These are phyloP conservation scores for Cynopterus brachyotis DNA, from an alignment of 2,113 vertebrate genomes.

Conservation along the genomic window DNA sequence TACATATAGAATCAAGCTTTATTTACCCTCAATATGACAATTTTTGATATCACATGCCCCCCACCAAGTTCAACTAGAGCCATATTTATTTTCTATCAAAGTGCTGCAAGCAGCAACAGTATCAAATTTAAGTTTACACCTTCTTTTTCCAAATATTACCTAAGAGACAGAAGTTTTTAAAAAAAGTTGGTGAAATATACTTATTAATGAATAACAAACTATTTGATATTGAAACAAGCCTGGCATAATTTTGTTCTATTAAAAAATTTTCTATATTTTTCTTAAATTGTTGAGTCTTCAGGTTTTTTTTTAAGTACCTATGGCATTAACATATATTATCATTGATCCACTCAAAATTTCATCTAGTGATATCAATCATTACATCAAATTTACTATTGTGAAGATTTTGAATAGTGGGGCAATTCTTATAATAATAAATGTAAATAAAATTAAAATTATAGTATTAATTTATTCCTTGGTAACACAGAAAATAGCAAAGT, in stretches of 20 bases:
- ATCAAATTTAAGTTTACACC: not conserved
- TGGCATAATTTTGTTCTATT: conserved; percentile 7
- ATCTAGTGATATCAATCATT: conserved; percentile 34
- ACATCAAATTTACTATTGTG: conserved; percentile 20
- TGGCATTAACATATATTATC: not conserved
- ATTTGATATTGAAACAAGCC: conserved; percentile 4
- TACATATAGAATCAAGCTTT: not conserved
- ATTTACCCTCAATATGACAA: not conserved
- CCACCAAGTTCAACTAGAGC: not conserved
- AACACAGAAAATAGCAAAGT: not conserved
- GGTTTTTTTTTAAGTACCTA: not conserved
- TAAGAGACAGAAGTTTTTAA: not conserved
- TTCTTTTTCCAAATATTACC: conserved; percentile 17
- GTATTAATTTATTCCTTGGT: not conserved
- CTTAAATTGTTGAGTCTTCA: not conserved
- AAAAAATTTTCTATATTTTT: conserved; percentile 8
- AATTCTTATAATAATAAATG: conserved; percentile 62
- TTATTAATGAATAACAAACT: conserved; percentile 9
- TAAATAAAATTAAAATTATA: conserved; percentile 37
- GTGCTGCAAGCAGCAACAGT: not conserved
- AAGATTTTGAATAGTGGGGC: not conserved
- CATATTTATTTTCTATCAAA: conserved; percentile 7
- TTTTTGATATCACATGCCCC: not conserved
- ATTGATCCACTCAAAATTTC: conserved; percentile 43
- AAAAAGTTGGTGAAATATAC: not conserved